Percentiles rank a stretch among this genome's conserved stretches.
Conservation (phyloP, 1,140 invertebrate genomes). For the Drosophila simulans region DNA sequence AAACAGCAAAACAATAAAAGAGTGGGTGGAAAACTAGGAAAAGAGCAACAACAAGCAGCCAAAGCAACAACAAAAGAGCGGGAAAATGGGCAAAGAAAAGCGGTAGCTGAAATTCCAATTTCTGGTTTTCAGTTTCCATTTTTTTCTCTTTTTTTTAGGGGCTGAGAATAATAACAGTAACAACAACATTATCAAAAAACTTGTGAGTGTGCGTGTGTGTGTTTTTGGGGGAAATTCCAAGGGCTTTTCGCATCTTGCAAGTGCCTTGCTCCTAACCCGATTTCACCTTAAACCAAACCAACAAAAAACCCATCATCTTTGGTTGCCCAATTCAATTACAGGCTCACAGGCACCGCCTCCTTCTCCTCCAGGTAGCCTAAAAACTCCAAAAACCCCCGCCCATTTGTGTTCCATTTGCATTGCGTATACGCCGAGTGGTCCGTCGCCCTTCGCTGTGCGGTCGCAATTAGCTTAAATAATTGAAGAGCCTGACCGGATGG, state of each 20-base stretch:
- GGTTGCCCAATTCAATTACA: conserved; percentile 66
- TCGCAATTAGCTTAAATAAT: conserved; percentile 67
- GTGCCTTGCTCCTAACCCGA: neutral
- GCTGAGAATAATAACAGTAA: conserved; percentile 30
- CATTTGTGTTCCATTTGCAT: conserved; percentile 32
- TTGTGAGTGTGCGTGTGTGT: neutral
- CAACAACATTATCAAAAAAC: conserved; percentile 34
- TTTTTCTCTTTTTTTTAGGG: neutral
- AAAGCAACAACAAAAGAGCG: conserved; percentile 11
- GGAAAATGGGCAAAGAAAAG: conserved; percentile 38
- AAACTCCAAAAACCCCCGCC: conserved; percentile 37
- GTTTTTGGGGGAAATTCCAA: conserved; percentile 14
- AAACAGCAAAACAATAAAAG: conserved; percentile 51
- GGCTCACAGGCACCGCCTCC: conserved; percentile 28
- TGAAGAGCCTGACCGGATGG: conserved; percentile 48
- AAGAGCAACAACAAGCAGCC: conserved; percentile 43
- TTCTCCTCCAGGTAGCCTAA: conserved; percentile 26
- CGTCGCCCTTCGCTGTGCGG: conserved; percentile 14
- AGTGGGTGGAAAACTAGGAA: conserved; percentile 22
- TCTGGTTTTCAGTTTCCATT: conserved; percentile 17
- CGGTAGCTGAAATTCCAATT: conserved; percentile 42
- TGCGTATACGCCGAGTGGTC: conserved; percentile 52
- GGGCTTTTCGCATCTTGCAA: conserved; percentile 1
- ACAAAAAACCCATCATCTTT: conserved; percentile 32
- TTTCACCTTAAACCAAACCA: conserved; percentile 11